Evolutionary conservation across 2,797 vertebrate species (phyloP), one percentile per base, ranked within the genome.

Genomic region (Protonibea diacanthus): DNA sequence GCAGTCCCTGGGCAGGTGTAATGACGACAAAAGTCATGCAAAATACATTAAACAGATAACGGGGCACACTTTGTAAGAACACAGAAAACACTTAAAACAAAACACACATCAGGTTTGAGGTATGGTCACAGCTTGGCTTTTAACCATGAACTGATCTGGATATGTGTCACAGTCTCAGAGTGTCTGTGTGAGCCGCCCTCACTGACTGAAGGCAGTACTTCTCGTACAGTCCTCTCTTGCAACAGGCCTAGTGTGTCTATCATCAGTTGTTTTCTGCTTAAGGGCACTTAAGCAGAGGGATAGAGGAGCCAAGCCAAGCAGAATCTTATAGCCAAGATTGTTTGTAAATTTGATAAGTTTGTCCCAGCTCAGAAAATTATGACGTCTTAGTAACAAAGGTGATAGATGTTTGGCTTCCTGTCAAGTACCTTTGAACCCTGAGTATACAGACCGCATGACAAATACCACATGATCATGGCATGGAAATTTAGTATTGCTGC

Each of bases 161-260:
- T 21, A 7, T 53, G 58, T 17, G 27, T 56, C 20, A 33, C 18
- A 17, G 48, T 23, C 15, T 55, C 42, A 57, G 13, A 15, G 42
- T 25, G 52, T 48, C 44, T 48, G 11, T 65, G 62, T 66, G 72
- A 64, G 29, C 47, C 51, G 45, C 21, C 60, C 29, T 69, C 33
- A 67, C 9, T 57, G 55, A 11, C 3, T 6, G 4, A 55, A 56
- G 38, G 38, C 51, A n/a, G 44, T 45, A 23, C 61, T 74, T 14
- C 60, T 66, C 44, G 27, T 29, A 72, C 14, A 64, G 21, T 25
- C 47, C 57, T 48, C 11, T 47, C 23, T 44, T 47, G 42, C 15
- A 48, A 29, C 42, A 23, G 40, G 23, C 42, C 18, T 47, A 11
- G 20, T 38, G 18, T 58, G 52, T 65, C 51, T 23, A 21, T 23